A percentile compares a stretch with the other conserved stretches of the same genome.
Evolutionary conservation across 2,888 invertebrate genomes (phyloP).

Genomic region (Agrotis ipsilon): DNA sequence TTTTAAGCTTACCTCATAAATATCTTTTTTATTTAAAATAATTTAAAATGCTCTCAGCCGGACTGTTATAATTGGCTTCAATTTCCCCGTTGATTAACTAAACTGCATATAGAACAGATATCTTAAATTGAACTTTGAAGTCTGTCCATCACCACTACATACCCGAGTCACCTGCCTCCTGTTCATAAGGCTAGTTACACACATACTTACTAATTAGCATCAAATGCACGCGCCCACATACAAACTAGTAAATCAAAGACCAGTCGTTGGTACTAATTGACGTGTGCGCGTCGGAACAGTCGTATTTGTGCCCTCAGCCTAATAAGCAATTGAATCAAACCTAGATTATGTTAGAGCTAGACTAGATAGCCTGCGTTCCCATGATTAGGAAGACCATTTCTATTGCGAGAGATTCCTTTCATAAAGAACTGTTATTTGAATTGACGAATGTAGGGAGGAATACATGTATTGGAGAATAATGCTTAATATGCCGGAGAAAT

Average conservation of each 20-base stretch:
- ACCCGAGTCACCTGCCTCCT: background rate
- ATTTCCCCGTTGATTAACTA: background rate
- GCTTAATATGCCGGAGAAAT: background rate
- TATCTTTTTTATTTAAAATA: too few species aligned
- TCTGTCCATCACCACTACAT: background rate
- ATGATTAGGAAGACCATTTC: slow-evolving; percentile 21
- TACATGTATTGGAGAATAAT: background rate
- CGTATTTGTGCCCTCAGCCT: slow-evolving; percentile 39
- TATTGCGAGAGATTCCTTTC: slow-evolving; percentile 7
- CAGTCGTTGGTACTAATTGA: slow-evolving; percentile 53
- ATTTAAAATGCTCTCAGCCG: background rate
- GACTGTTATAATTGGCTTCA: background rate
- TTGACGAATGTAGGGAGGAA: background rate
- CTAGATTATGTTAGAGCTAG: slow-evolving; percentile 36
- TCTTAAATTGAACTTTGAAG: background rate
- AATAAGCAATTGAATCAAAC: slow-evolving; percentile 56
- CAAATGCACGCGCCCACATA: slow-evolving; percentile 18
- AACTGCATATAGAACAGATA: background rate
- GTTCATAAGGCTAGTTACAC: slow-evolving; percentile 19
- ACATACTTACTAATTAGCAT: slow-evolving; percentile 44
- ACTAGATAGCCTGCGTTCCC: slow-evolving; percentile 25
- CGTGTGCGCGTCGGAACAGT: slow-evolving; percentile 55
- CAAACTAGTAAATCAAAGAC: slow-evolving; percentile 42
- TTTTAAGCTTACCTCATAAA: too few species aligned
- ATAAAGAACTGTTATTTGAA: slow-evolving; percentile 2